Conservation (phyloP, 2,888 invertebrate genomes). For the Morinoia aosen region DNA sequence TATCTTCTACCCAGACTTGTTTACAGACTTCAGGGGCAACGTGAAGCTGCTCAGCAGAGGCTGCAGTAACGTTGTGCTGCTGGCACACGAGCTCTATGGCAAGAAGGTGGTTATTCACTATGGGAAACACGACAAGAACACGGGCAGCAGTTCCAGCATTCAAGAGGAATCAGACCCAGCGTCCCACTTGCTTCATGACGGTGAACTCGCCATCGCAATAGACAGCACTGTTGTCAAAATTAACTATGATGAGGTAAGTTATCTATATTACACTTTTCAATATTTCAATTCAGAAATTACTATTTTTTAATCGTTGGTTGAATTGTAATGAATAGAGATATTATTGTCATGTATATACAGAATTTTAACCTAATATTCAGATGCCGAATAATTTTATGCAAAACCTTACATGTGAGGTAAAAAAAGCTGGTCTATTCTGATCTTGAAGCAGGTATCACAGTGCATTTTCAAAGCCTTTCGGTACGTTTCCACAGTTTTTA, state of each 20-base stretch:
- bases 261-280: neutral
- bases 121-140: conserved; percentile 28
- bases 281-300: too few relatives aligned
- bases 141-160: neutral
- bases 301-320: too few relatives aligned
- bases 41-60: neutral
- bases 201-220: neutral
- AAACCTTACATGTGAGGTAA: neutral
- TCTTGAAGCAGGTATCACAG: neutral
- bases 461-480: neutral
- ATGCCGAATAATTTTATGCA: neutral
- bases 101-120: conserved; percentile 35
- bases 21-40: neutral
- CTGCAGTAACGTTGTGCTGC: conserved; percentile 12
- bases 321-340: neutral
- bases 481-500: neutral
- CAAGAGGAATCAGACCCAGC: neutral
- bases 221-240: neutral
- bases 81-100: conserved; percentile 17
- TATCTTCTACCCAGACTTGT: conserved; percentile 38
- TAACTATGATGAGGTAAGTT: conserved; percentile 28
- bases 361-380: neutral
- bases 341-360: neutral
- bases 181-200: neutral
- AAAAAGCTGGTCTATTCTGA: neutral